Base-by-base conservation (phyloP, 2,113 vertebrate species). In the Silurus glanis region DNA sequence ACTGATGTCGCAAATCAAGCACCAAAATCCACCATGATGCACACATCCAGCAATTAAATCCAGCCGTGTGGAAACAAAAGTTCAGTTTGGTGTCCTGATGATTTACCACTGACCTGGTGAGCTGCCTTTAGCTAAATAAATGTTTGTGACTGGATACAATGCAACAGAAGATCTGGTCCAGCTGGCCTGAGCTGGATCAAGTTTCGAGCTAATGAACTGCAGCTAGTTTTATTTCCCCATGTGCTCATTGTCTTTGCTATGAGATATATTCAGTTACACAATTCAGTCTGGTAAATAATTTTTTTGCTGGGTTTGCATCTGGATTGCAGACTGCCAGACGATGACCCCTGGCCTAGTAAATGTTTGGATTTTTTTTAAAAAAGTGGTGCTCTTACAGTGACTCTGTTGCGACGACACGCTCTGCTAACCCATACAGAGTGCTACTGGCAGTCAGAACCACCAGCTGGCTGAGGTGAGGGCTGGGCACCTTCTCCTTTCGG, bases 381-480 rank as follows among this genome's bases (percentile, higher is more conserved):
- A 80, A 83, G 10, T 47, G 49, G 14, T n/a, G 14, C 16, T 19
- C 98, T 95, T 94, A 99, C 98, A 99, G 94, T 85, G 98, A 99
- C 93, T 99, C 98, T 0, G 98, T 99, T 88, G 98, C 98, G 74
- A 99, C 97, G 84, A 99, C 97, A 90, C 98, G 96, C 92, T 99
- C 97, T 2, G 97, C 96, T 86, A 99, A 93, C 4, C 98, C 98
- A 4, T 97, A 99, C 0, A 99, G 94, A 0, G 94, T 96, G 76
- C 93, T 95, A 45, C 95, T 95, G 88, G 96, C 94, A 0, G 96
- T 97, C 90, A 99, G 93, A 91, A 97, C 92, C 86, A 99, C 98
- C 0, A 99, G 90, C 66, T 98, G 98, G 91, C 97, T 99, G 83
- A 99, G 97, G 89, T 99, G 97, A 53, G 98, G 98, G 88, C 96